Evolutionary conservation across 92 coral and sea anemone species (phyloP).

Genomic region (Siderastrea radians): DNA sequence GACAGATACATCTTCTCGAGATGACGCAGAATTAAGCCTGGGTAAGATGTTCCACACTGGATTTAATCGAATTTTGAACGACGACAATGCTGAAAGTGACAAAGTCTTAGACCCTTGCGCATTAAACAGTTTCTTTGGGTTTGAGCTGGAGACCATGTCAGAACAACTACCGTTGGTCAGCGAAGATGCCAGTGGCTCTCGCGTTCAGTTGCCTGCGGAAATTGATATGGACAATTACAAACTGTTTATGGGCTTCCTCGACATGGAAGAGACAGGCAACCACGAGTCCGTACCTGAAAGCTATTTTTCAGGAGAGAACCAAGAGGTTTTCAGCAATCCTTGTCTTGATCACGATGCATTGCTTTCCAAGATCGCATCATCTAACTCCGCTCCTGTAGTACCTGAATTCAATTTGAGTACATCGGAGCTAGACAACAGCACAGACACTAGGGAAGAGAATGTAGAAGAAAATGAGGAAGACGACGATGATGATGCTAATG

Average conservation of each 20-base stretch:
- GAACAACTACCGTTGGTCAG: not conserved
- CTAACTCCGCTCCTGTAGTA: not conserved
- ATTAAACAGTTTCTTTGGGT: not conserved
- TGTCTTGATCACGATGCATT: not conserved
- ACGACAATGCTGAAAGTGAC: not conserved
- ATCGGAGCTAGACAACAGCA: not conserved
- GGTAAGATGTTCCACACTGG: constrained; percentile 11
- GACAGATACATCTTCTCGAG: not conserved
- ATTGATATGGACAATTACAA: not conserved
- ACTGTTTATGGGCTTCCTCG: not conserved
- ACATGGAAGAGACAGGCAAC: not conserved
- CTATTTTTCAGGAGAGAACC: not conserved
- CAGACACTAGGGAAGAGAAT: not conserved
- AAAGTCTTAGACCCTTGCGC: not conserved
- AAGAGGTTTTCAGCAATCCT: not conserved
- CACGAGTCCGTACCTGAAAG: not conserved
- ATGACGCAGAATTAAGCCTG: constrained; percentile 38
- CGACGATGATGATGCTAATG: not conserved
- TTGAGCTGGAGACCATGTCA: not conserved
- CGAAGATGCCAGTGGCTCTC: not conserved
- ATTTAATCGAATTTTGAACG: not conserved
- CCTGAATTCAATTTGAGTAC: too few species aligned
- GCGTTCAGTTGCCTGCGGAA: not conserved
- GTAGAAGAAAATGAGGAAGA: not conserved
- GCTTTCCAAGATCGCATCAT: not conserved